phyloP scores from a whole-genome alignment of 2,113 vertebrate species.

The Centropristis striata region DNA sequence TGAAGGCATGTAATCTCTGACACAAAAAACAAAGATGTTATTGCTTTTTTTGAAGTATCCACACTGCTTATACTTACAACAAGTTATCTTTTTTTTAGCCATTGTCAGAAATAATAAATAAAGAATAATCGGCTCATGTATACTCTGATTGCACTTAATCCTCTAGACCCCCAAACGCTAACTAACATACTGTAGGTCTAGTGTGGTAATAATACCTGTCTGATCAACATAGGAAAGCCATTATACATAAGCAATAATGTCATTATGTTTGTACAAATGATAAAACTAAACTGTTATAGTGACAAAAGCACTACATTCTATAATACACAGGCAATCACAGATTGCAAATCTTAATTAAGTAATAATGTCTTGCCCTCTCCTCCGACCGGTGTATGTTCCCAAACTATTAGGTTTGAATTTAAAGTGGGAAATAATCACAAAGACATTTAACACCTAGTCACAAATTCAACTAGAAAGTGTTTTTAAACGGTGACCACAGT shows the following conservation, averaged over 20 bases:
- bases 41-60: conserved; percentile 86
- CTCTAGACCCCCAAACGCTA: conserved; percentile 84
- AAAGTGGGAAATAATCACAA: conserved; percentile 28
- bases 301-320: conserved; percentile 88
- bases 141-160: conserved; percentile 94
- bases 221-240: conserved; percentile 77
- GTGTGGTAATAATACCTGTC: conserved; percentile 72
- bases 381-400: conserved; percentile 40
- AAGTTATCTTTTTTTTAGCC: conserved; percentile 80
- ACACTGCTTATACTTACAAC: conserved; percentile 87
- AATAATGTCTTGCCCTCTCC: conserved; percentile 69
- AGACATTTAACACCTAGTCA: conserved; percentile 37
- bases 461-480: background rate
- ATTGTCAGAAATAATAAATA: conserved; percentile 86
- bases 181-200: conserved; percentile 81
- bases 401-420: conserved; percentile 42
- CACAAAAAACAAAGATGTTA: conserved; percentile 72
- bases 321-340: conserved; percentile 96
- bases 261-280: conserved; percentile 85
- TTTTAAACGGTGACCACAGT: conserved; percentile 8
- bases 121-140: conserved; percentile 89
- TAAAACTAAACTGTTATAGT: conserved; percentile 86
- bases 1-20: conserved; percentile 78
- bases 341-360: conserved; percentile 90
- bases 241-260: conserved; percentile 77